Evolutionary conservation across 2,888 invertebrate genomes (phyloP), one percentile per base, ranked within the genome.

Genomic region (Drosophila buzzatii): DNA sequence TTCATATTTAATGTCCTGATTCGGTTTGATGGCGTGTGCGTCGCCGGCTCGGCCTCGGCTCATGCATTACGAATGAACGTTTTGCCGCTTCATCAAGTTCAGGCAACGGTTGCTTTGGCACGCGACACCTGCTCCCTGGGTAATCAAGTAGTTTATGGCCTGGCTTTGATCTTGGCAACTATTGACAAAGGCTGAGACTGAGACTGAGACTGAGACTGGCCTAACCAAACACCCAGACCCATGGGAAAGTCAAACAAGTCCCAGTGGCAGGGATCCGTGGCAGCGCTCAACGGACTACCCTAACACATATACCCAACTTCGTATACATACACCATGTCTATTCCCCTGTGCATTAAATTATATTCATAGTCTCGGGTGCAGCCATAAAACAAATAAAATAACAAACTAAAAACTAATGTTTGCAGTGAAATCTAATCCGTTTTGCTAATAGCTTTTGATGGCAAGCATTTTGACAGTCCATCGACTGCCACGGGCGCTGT

Each of bases 81-180:
- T 85, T 76, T 67, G 45, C 41, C 35, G 59, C 52, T 41, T 63
- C 60, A 61, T 72, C 68, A 67, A 55, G 49, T 49, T 52, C 49
- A 5, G 66, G 51, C 8, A 56, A 47, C 53, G 49, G 53, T 33
- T 57, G 31, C 33, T 53, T 58, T 55, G 33, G 49, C 52, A 63
- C 53, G 62, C 67, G 67, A 45, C 82, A 71, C 67, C 70, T 70
- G 70, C 52, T 67, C 45, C 51, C 51, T 47, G 47, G 66, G 42
- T 62, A 74, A 70, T 68, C 62, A 63, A 63, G 58, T 69, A 70
- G 82, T 73, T 84, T 69, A 65, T 69, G 57, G 63, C 33, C 53
- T 64, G 62, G 18, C 86, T 85, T 89, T 89, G 85, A 85, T 85
- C 82, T 86, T 70, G 60, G 70, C 70, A 63, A 86, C 71, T 86